Evolutionary conservation across 1,140 invertebrate species (phyloP), one percentile per base, ranked within the genome.

Genomic region (Triops cancriformis): DNA sequence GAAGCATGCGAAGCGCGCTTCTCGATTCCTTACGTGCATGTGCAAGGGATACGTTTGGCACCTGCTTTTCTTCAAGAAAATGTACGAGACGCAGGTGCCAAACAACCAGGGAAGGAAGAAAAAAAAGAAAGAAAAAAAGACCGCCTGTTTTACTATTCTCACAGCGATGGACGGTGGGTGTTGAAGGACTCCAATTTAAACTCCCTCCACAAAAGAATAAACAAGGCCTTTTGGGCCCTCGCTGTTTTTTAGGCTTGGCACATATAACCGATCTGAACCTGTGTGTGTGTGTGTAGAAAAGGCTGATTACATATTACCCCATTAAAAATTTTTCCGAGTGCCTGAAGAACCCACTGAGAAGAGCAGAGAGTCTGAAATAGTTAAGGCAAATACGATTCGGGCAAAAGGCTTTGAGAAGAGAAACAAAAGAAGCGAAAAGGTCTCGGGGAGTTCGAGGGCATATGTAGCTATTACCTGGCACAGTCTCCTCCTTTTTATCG

Each of bases 221-320:
- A n/a, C 51, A 64, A 64, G 51, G 51, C 23, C 2, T 64, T 64
- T n/a, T 64, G 51, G 31, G 51, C 51, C 14, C 18, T n/a, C 18
- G n/a, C 51, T 64, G 14, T 37, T 37, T 37, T 37, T 37, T 64
- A 64, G 51, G 51, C 51, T 64, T 18, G 51, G 14, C 23, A 64
- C 18, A 64, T 6, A 64, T 37, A 37, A 37, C 31, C 31, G 51
- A 64, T 64, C 18, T 23, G 51, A 64, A 23, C 51, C 18, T n/a
- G 51, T 64, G n/a, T 64, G 51, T 64, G 51, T n/a, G 51, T 64
- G n/a, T 64, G 51, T 64, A 14, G 51, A 64, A 64, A 37, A 23
- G 51, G 51, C 51, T 64, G 51, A 64, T 64, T 64, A 64, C 51
- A 64, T 64, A 64, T 64, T 64, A 64, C 51, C 51, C 51, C 14